Evolutionary conservation across 2,797 vertebrate genomes (phyloP).

Genomic region (Gorsachius magnificus): DNA sequence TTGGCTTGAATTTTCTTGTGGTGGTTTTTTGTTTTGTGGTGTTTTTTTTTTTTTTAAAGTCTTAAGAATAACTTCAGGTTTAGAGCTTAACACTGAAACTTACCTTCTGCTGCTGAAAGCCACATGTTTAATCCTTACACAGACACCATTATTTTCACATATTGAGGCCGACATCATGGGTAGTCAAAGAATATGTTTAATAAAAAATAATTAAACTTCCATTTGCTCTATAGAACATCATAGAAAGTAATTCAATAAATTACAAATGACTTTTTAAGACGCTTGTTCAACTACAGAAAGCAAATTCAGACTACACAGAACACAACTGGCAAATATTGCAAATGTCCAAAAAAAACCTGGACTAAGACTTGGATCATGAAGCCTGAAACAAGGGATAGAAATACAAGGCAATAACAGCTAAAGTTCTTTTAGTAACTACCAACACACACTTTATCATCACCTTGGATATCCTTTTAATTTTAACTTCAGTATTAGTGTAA

Average conservation of each 20-base stretch:
- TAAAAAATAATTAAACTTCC: slow-evolving; percentile 99
- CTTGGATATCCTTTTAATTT: slow-evolving; percentile 76
- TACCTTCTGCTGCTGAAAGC: neutral
- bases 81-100: neutral
- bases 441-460: slow-evolving; percentile 78
- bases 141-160: slow-evolving; percentile 66
- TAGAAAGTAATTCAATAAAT: slow-evolving; percentile 99
- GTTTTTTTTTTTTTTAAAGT: neutral
- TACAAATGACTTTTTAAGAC: slow-evolving; percentile 99
- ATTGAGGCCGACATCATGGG: slow-evolving; percentile 84
- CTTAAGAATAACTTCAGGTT: neutral
- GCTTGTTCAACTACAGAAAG: slow-evolving; percentile 97
- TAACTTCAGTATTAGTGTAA: slow-evolving; percentile 75
- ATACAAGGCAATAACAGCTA: slow-evolving; percentile 88
- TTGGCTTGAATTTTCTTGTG: neutral
- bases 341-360: slow-evolving; percentile 90
- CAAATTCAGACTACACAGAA: slow-evolving; percentile 97
- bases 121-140: neutral
- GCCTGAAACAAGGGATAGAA: slow-evolving; percentile 86
- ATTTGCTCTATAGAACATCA: slow-evolving; percentile 99
- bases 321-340: slow-evolving; percentile 99
- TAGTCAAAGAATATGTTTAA: slow-evolving; percentile 99
- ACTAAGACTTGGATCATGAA: slow-evolving; percentile 90
- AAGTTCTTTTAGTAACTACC: slow-evolving; percentile 87
- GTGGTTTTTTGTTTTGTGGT: neutral